A percentile compares a stretch with the other conserved stretches of the same genome.
phyloP scores from a whole-genome alignment of 2,113 vertebrate species.

The Sapayoa aenigma region DNA sequence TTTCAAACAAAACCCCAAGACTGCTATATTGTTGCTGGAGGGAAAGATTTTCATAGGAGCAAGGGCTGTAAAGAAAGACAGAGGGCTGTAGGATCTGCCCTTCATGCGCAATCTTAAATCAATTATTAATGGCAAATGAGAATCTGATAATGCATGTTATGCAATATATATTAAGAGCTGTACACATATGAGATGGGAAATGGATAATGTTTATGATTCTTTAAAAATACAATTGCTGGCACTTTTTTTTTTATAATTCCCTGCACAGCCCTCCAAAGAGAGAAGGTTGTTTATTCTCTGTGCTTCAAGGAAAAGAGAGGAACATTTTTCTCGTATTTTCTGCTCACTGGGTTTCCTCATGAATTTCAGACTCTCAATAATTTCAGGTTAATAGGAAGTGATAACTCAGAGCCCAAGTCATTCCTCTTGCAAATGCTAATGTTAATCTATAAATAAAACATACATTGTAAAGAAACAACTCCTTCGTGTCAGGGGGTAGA shows the following conservation, averaged over 20 bases:
- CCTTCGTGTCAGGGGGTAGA: not conserved
- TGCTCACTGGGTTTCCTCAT: slow-evolving; percentile 21
- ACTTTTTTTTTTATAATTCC: not conserved
- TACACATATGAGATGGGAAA: not conserved
- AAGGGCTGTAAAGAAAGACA: not conserved
- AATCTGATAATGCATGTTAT: not conserved
- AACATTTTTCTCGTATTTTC: slow-evolving; percentile 31
- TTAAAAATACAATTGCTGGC: not conserved
- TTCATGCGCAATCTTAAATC: not conserved
- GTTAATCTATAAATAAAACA: slow-evolving; percentile 56
- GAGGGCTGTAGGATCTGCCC: not conserved
- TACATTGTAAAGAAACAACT: slow-evolving; percentile 9
- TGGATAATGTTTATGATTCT: not conserved
- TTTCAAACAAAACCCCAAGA: not conserved
- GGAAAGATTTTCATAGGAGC: not conserved
- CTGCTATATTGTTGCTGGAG: not conserved
- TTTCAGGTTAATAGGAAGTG: slow-evolving; percentile 61
- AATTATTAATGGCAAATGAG: not conserved
- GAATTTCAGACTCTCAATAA: slow-evolving; percentile 24
- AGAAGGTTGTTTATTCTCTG: slow-evolving; percentile 21
- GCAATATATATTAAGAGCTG: not conserved
- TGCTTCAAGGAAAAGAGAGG: not conserved
- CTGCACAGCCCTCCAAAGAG: not conserved
- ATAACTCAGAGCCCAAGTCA: slow-evolving; percentile 46
- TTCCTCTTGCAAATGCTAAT: slow-evolving; percentile 53